Conservation (phyloP, 2,888 invertebrate genomes). For the Eubasilissa splendida region DNA sequence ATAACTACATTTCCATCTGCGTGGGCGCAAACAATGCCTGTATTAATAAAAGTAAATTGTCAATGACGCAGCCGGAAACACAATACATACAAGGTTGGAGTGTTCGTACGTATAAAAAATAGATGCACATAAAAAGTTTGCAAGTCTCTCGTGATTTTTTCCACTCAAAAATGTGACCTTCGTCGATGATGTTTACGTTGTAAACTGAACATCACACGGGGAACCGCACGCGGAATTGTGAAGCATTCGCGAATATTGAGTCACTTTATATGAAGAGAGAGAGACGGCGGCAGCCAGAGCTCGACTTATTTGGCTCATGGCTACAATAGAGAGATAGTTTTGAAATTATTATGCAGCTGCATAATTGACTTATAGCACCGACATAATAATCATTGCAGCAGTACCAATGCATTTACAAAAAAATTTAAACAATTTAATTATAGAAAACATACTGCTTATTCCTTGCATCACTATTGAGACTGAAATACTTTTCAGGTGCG, state of each 20-base stretch:
- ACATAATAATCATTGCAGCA: too few relatives aligned
- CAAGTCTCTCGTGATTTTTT: conserved; percentile 12
- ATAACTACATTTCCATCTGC: too few relatives aligned
- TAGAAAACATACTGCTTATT: too few relatives aligned
- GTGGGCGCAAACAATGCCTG: too few relatives aligned
- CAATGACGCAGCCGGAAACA: conserved; percentile 21
- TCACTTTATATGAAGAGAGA: conserved; percentile 27
- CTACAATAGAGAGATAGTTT: conserved; percentile 23
- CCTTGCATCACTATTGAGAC: too few relatives aligned
- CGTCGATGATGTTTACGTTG: conserved; percentile 21
- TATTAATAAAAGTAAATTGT: too few relatives aligned
- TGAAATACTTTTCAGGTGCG: too few relatives aligned
- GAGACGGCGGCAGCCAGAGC: conserved; percentile 1
- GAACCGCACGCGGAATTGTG: conserved; percentile 9
- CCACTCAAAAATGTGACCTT: conserved; percentile 21
- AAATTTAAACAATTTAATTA: too few relatives aligned
- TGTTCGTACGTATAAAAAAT: neutral
- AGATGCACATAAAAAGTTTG: conserved; percentile 11
- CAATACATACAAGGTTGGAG: neutral
- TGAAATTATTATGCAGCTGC: conserved; percentile 23
- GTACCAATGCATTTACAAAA: too few relatives aligned
- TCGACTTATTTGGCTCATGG: conserved; percentile 35
- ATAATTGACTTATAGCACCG: neutral
- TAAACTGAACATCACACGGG: conserved; percentile 11
- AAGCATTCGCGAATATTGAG: conserved; percentile 10